Evolutionary conservation across 2,888 invertebrate genomes (phyloP), one percentile per base, ranked within the genome.

Genomic region (Eupithecia inturbata): DNA sequence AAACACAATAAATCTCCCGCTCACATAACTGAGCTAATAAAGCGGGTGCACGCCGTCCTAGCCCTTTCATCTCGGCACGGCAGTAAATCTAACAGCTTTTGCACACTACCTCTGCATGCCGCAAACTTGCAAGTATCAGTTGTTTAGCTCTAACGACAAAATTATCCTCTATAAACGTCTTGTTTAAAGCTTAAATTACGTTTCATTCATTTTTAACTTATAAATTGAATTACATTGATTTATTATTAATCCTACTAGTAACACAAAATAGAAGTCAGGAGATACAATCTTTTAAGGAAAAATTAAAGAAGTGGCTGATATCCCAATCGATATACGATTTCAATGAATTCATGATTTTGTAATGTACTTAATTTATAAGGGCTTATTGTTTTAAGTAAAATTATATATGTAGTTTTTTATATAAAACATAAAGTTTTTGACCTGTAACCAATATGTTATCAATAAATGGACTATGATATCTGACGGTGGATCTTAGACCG

Each of bases 31-130:
- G 86, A 82, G 85, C 87, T 89, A 89, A 89, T 88, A 89, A 89
- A 89, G 87, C 86, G 87, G 86, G 86, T 83, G 82, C 84, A 83
- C 84, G 81, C 82, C 83, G 85, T 75, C 87, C 87, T 87, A 88
- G 90, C 88, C 89, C 88, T 89, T 89, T 88, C 89, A 89, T 89
- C 88, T 86, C 85, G 84, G 84, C 83, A 79, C 81, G 82, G 85
- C 82, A 86, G 88, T 90, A 91, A 89, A 91, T 91, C 88, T 86
- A 85, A 83, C 83, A 80, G 80, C 39, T 49, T 66, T 73, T 71
- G 41, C 53, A 76, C 22, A 76, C 71, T 36, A 73, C 41, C 75
- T 53, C 77, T 53, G 39, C 7, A 49, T 33, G 67, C 45, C 22
- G 74, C 31, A 66, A 64, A 64, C 63, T 64, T 64, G 9, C 63